Conservation (phyloP, 2,888 invertebrate species). For the Ypsolopha sequella region DNA sequence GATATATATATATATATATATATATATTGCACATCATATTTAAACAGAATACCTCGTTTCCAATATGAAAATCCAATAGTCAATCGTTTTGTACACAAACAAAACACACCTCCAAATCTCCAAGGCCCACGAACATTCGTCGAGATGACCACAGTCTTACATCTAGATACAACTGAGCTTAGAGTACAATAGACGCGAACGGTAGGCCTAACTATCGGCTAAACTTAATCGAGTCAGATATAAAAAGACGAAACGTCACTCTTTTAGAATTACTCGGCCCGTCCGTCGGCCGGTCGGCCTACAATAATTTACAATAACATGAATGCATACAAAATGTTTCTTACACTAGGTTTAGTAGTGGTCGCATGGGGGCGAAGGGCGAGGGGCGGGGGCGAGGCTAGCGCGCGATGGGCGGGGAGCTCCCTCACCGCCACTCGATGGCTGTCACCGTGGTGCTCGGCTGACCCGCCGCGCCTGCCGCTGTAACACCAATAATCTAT, state of each 20-base stretch:
- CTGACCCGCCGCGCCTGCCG: constrained; percentile 58
- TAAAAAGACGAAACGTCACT: constrained; percentile 21
- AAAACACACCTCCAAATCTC: background rate
- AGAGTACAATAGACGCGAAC: constrained; percentile 46
- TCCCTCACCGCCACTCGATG: constrained; percentile 73
- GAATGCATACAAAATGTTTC: constrained; percentile 48
- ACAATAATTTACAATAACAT: constrained; percentile 59
- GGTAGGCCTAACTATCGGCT: constrained; percentile 30
- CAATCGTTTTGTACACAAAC: background rate
- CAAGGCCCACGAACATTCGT: background rate
- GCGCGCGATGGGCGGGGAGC: constrained; percentile 31
- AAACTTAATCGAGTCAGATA: constrained; percentile 26
- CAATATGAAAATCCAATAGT: background rate
- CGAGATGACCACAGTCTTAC: constrained; percentile 19
- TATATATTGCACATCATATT: background rate
- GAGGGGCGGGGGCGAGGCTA: constrained; percentile 12
- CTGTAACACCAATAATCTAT: constrained; percentile 17
- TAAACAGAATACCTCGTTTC: background rate
- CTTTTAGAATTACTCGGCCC: constrained; percentile 22
- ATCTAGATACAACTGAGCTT: constrained; percentile 64
- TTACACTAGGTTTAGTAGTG: constrained; percentile 11
- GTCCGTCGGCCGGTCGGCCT: constrained; percentile 25
- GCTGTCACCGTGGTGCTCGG: constrained; percentile 71
- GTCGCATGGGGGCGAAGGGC: constrained; percentile 7
- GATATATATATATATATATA: background rate